Conservation (phyloP, 35 echinoderm and acorn worm species). For the Acanthaster planci region DNA sequence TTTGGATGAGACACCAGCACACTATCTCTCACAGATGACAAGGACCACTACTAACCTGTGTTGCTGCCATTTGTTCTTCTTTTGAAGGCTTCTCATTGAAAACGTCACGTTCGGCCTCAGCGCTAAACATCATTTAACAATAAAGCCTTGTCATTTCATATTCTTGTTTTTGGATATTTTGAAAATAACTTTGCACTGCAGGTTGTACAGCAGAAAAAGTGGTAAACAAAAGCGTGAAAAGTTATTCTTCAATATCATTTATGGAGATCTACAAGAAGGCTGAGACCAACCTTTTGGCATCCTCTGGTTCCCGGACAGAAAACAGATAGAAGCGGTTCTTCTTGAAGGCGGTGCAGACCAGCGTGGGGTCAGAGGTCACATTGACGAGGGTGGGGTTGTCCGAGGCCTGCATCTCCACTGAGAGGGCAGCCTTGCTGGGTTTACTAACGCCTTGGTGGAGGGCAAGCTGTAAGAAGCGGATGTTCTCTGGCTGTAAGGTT, state of each 20-base stretch:
- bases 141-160: not conserved
- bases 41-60: constrained; percentile 57
- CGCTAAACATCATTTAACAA: constrained; percentile 49
- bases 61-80: constrained; percentile 95
- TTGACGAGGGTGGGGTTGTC: constrained; percentile 78
- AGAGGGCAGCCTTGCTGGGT: constrained; percentile 63
- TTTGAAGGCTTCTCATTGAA: constrained; percentile 99
- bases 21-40: too few species aligned
- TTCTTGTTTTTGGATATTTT: too few species aligned
- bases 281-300: constrained; percentile 79
- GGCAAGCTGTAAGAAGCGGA: constrained; percentile 80
- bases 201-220: too few species aligned
- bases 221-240: too few species aligned
- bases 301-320: constrained; percentile 74
- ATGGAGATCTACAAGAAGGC: too few species aligned
- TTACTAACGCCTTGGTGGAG: constrained; percentile 74
- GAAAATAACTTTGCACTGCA: not conserved
- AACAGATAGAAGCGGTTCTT: constrained; percentile 97
- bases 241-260: too few species aligned
- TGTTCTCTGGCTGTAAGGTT: constrained; percentile 81
- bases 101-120: constrained; percentile 94
- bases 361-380: constrained; percentile 64
- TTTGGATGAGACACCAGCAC: too few species aligned
- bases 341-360: constrained; percentile 97
- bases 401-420: constrained; percentile 94